Conservation (phyloP, 2,113 vertebrate genomes). For the Empidonax traillii region DNA sequence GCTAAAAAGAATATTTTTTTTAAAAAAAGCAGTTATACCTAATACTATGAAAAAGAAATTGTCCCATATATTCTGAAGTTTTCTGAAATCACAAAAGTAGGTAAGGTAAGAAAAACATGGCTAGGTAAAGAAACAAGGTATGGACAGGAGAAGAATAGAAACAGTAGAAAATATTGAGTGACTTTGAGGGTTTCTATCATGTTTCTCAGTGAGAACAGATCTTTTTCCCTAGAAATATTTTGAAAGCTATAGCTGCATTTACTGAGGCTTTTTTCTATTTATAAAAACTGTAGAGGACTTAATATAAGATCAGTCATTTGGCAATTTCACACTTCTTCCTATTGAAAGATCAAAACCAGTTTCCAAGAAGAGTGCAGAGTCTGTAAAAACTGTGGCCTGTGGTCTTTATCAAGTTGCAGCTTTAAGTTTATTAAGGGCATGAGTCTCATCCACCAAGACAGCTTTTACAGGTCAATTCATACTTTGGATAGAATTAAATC, state of each 20-base stretch:
- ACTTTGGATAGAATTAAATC: neutral
- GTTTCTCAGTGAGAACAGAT: neutral
- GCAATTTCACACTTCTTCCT: neutral
- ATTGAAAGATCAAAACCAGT: neutral
- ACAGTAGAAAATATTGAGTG: neutral
- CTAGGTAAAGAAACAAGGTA: neutral
- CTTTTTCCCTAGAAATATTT: neutral
- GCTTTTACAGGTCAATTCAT: neutral
- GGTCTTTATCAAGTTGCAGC: neutral
- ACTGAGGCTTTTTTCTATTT: neutral
- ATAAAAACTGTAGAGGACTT: neutral
- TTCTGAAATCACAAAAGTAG: neutral
- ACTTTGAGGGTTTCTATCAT: neutral
- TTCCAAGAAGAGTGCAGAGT: neutral
- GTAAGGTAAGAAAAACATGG: neutral
- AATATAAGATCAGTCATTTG: neutral
- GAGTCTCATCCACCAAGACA: neutral
- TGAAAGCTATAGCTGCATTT: neutral
- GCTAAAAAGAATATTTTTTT: neutral
- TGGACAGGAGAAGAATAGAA: neutral
- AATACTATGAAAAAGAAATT: neutral
- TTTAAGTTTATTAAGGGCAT: neutral
- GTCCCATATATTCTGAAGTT: neutral
- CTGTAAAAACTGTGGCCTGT: neutral
- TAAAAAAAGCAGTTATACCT: neutral